A percentile compares a stretch with the other conserved stretches of the same genome.
These are phyloP conservation scores for Bradypodion pumilum DNA, from an alignment of 2,797 vertebrate genomes.

Conservation along the genomic window DNA sequence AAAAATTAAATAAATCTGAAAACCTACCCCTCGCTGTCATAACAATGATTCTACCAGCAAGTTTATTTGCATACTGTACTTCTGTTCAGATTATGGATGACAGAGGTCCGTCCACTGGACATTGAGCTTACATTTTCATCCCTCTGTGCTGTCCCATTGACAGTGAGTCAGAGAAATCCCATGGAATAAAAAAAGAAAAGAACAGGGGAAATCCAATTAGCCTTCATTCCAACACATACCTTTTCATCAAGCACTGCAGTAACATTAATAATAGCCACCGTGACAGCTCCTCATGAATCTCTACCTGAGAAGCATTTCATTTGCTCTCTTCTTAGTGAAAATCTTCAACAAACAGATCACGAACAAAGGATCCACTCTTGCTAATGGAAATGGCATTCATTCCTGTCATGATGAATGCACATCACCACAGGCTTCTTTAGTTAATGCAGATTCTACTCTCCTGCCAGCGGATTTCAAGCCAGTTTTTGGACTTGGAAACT, in stretches of 20 bases:
- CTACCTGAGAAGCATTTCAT: not conserved
- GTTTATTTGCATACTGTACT: not conserved
- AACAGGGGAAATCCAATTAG: not conserved
- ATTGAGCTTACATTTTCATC: too few relatives aligned
- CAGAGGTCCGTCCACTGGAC: too few relatives aligned
- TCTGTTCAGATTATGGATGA: not conserved
- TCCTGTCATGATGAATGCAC: slow-evolving; percentile 37
- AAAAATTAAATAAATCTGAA: too few relatives aligned
- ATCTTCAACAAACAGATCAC: not conserved
- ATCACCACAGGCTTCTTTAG: slow-evolving; percentile 27
- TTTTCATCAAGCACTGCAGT: not conserved
- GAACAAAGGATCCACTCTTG: slow-evolving; percentile 7
- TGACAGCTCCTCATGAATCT: slow-evolving; percentile 4
- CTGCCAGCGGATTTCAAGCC: slow-evolving; percentile 2
- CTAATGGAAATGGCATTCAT: slow-evolving; percentile 41
- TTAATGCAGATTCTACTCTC: slow-evolving; percentile 32
- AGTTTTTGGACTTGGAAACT: not conserved
- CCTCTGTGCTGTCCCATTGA: not conserved
- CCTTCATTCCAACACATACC: not conserved
- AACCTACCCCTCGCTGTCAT: not conserved
- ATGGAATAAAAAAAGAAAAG: not conserved
- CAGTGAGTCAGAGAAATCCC: not conserved
- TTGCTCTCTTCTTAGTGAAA: not conserved
- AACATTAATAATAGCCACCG: not conserved
- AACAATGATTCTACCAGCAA: not conserved